Conservation (phyloP, 2,888 invertebrate species). For the Cryptus viduatorius region DNA sequence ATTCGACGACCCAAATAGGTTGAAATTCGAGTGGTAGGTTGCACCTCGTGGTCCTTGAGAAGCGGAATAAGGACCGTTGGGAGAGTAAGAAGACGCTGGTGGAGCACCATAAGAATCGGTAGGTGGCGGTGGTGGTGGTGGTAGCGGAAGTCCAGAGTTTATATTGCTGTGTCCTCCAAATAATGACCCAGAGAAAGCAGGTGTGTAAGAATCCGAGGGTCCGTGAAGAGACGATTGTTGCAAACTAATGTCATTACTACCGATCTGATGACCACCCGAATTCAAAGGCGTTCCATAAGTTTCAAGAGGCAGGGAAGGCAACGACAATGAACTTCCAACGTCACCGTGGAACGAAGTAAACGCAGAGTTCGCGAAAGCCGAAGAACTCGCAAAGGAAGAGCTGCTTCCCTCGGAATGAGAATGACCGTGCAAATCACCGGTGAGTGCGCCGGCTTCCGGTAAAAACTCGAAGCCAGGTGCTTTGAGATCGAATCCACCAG, state of each 20-base stretch:
- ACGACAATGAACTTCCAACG: conserved; percentile 34
- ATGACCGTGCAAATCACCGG: conserved; percentile 65
- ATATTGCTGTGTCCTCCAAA: conserved; percentile 41
- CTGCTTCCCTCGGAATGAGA: conserved; percentile 62
- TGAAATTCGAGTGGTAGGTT: conserved; percentile 52
- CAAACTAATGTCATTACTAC: conserved; percentile 71
- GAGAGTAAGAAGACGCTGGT: conserved; percentile 79
- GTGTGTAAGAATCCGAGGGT: conserved; percentile 67
- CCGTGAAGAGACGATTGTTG: conserved; percentile 73
- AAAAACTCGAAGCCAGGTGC: conserved; percentile 74
- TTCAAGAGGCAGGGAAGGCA: conserved; percentile 45
- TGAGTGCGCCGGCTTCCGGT: conserved; percentile 70
- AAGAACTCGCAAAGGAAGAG: conserved; percentile 50
- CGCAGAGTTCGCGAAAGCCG: conserved; percentile 57
- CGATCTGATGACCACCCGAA: conserved; percentile 53
- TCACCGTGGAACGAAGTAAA: conserved; percentile 45
- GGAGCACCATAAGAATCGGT: conserved; percentile 78
- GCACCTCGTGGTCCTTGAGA: conserved; percentile 78
- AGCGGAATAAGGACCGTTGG: conserved; percentile 82
- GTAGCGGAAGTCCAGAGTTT: conserved; percentile 40
- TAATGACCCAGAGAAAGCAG: conserved; percentile 62
- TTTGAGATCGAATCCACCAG: conserved; percentile 66
- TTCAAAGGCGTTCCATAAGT: conserved; percentile 63
- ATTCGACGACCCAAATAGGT: conserved; percentile 46
- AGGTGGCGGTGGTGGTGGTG: conserved; percentile 67